Conservation (phyloP, 1,140 invertebrate species). For the Orchesella cincta region DNA sequence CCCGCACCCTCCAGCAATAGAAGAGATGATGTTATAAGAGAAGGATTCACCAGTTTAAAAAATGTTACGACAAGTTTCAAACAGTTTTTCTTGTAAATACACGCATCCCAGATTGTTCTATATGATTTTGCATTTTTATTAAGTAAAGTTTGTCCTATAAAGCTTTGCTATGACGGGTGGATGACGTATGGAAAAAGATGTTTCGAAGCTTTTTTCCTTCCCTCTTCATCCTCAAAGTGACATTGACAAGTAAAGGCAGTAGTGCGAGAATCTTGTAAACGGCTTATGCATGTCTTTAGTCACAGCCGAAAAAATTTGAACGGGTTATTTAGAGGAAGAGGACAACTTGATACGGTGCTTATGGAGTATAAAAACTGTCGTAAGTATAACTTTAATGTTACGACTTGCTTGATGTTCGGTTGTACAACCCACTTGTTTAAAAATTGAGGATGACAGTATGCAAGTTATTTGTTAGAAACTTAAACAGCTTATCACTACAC, state of each 20-base stretch:
- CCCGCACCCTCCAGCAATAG: too few species aligned
- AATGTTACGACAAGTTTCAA: too few species aligned
- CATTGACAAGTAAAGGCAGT: conserved; percentile 8
- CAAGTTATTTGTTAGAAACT: background rate
- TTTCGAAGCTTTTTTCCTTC: background rate
- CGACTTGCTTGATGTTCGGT: too few species aligned
- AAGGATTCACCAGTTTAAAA: too few species aligned
- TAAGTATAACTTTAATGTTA: too few species aligned
- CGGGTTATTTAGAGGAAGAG: too few species aligned
- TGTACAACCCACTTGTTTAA: too few species aligned
- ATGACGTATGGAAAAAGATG: conserved; percentile 1
- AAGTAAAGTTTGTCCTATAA: background rate
- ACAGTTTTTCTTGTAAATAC: conserved; percentile 1
- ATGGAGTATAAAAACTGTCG: too few species aligned
- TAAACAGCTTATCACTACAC: conserved; percentile 14
- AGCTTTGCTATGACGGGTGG: background rate
- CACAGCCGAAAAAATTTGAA: too few species aligned
- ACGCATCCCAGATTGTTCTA: conserved; percentile 1
- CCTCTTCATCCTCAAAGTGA: background rate
- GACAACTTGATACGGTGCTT: too few species aligned
- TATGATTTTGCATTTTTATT: conserved; percentile 19
- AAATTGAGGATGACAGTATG: background rate
- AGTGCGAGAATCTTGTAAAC: conserved; percentile 8
- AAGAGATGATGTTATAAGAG: too few species aligned
- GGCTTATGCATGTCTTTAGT: too few species aligned